phyloP scores from a whole-genome alignment of 30 jellyfish, hydroid and myxozoan genomes.

The Hydractinia symbiolongicarpus region DNA sequence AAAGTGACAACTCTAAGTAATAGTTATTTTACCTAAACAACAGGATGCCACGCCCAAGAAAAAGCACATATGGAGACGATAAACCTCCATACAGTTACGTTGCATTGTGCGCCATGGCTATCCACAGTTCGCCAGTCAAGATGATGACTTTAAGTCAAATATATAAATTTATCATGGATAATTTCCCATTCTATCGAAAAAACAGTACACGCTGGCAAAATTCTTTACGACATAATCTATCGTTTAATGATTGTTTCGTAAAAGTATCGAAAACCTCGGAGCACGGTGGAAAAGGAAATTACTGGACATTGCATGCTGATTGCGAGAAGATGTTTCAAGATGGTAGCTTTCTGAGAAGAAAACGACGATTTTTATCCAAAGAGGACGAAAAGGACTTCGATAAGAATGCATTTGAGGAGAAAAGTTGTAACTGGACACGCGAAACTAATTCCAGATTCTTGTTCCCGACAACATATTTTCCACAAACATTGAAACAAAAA shows the following conservation, averaged over 20 bases:
- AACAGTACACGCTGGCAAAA: slow-evolving; percentile 89
- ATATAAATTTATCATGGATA: slow-evolving; percentile 73
- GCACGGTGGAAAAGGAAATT: slow-evolving; percentile 92
- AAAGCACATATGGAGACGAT: slow-evolving; percentile 87
- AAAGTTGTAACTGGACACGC: no score
- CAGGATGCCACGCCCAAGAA: slow-evolving; percentile 92
- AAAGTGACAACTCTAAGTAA: no score
- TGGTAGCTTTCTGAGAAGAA: slow-evolving; percentile 85
- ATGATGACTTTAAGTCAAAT: slow-evolving; percentile 95
- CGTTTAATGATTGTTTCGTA: slow-evolving; percentile 90
- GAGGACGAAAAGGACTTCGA: no score
- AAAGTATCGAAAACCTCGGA: slow-evolving; percentile 82
- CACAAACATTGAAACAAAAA: no score
- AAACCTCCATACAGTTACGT: slow-evolving; percentile 95
- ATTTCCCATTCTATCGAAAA: slow-evolving; percentile 82
- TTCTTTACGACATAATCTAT: slow-evolving; percentile 83
- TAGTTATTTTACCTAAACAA: no score
- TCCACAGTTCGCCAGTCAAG: slow-evolving; percentile 72
- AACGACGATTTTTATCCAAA: slow-evolving; percentile 59
- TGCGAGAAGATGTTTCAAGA: slow-evolving; percentile 92
- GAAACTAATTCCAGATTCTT: no score
- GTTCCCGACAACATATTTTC: no score
- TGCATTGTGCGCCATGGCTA: slow-evolving; percentile 99
- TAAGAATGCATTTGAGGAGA: no score
- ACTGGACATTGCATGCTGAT: slow-evolving; percentile 94